These are phyloP conservation scores for Nudaria mundana DNA, from an alignment of 2,888 invertebrate species.

Conservation along the genomic window DNA sequence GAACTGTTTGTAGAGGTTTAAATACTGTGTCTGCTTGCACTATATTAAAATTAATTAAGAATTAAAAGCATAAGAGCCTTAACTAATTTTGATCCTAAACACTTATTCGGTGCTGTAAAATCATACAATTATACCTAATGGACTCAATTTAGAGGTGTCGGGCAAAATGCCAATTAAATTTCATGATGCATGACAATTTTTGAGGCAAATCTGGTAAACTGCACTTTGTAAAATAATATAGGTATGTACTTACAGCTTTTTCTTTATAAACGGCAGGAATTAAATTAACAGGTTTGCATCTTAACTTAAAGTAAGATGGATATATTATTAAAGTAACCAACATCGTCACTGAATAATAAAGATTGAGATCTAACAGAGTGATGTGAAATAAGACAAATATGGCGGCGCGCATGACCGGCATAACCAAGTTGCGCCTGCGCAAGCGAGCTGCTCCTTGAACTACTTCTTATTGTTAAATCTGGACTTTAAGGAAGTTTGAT, in stretches of 20 bases:
- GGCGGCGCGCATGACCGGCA: conserved; percentile 62
- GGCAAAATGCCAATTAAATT: neutral
- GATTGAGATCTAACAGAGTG: conserved; percentile 74
- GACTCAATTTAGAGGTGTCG: neutral
- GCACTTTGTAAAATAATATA: conserved; percentile 14
- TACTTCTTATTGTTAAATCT: conserved; percentile 40
- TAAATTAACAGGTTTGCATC: no score
- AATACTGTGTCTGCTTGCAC: no score
- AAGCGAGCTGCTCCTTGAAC: conserved; percentile 40
- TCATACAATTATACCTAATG: neutral
- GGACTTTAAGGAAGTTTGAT: conserved; percentile 35
- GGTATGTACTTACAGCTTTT: no score
- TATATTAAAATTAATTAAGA: no score
- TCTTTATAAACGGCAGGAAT: no score
- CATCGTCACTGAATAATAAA: conserved; percentile 65
- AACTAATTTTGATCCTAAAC: neutral
- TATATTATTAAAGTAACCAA: conserved; percentile 47
- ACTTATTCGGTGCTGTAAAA: neutral
- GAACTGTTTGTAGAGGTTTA: no score
- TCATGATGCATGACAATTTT: neutral
- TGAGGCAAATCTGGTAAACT: neutral
- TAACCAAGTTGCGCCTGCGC: conserved; percentile 59
- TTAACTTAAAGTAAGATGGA: no score
- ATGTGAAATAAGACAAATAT: conserved; percentile 77
- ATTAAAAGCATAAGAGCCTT: neutral